Percentiles rank a stretch among this genome's conserved stretches.
phyloP scores from a whole-genome alignment of 2,888 invertebrate species.

The Scaptomyza reducta region DNA sequence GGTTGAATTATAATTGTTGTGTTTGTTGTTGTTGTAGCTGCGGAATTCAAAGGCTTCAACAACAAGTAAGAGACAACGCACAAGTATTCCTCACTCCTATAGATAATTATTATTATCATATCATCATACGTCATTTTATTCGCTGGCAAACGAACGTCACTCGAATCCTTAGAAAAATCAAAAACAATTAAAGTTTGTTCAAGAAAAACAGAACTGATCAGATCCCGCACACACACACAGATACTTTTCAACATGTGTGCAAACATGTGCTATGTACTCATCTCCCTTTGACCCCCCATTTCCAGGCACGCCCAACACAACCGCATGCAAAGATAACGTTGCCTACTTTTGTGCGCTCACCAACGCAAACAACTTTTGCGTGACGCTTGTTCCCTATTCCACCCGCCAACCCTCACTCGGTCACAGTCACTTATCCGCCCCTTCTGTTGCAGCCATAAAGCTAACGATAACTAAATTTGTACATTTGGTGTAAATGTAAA shows the following conservation, averaged over 20 bases:
- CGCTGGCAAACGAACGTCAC: slow-evolving; percentile 55
- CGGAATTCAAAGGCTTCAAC: slow-evolving; percentile 57
- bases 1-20: slow-evolving; percentile 31
- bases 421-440: neutral
- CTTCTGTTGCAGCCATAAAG: slow-evolving; percentile 21
- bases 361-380: slow-evolving; percentile 75
- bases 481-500: slow-evolving; percentile 82
- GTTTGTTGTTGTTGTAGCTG: slow-evolving; percentile 14
- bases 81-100: slow-evolving; percentile 6
- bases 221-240: slow-evolving; percentile 29
- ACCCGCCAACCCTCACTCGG: neutral
- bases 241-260: slow-evolving; percentile 59
- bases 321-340: slow-evolving; percentile 67
- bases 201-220: slow-evolving; percentile 79
- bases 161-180: slow-evolving; percentile 78
- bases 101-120: slow-evolving; percentile 3
- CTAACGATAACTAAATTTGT: slow-evolving; percentile 76
- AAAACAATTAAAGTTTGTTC: slow-evolving; percentile 78
- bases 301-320: slow-evolving; percentile 7
- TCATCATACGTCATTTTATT: slow-evolving; percentile 10
- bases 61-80: slow-evolving; percentile 25
- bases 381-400: slow-evolving; percentile 60
- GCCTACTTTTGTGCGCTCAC: slow-evolving; percentile 75
- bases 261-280: slow-evolving; percentile 51
- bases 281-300: slow-evolving; percentile 2